These are phyloP conservation scores for Polypedilum pembai DNA, from an alignment of 1,140 invertebrate genomes.

Conservation along the genomic window DNA sequence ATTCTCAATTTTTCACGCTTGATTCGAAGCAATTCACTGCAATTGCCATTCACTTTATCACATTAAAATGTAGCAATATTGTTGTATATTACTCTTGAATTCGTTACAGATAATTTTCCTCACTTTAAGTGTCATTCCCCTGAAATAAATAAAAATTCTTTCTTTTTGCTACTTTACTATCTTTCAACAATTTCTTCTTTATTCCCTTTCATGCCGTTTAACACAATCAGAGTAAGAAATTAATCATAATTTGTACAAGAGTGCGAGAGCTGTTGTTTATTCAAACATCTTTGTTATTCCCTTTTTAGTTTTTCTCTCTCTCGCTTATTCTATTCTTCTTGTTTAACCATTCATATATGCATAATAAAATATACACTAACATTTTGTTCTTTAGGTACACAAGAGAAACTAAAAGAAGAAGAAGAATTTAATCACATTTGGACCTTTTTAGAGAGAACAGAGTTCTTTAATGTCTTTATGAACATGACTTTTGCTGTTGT, in stretches of 20 bases:
- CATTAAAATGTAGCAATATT: no score
- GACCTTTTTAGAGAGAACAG: background rate
- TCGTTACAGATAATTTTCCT: no score
- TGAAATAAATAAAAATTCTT: background rate
- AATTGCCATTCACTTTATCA: no score
- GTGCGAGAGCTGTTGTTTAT: slow-evolving; percentile 16
- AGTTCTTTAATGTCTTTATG: background rate
- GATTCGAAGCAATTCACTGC: no score
- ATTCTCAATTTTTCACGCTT: no score
- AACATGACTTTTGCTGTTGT: no score
- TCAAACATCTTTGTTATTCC: slow-evolving; percentile 1
- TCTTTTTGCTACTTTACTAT: background rate
- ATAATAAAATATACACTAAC: background rate
- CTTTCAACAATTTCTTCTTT: background rate
- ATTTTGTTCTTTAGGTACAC: background rate
- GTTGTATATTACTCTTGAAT: no score
- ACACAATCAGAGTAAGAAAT: background rate
- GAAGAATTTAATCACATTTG: background rate
- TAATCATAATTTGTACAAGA: slow-evolving; percentile 19
- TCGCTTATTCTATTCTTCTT: background rate
- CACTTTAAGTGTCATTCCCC: background rate
- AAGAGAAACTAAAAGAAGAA: background rate
- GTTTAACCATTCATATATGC: background rate
- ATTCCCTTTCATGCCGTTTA: background rate
- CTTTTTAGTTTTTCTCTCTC: background rate